These are phyloP conservation scores for Mythimna impura DNA, from an alignment of 2,888 invertebrate genomes.

Conservation along the genomic window DNA sequence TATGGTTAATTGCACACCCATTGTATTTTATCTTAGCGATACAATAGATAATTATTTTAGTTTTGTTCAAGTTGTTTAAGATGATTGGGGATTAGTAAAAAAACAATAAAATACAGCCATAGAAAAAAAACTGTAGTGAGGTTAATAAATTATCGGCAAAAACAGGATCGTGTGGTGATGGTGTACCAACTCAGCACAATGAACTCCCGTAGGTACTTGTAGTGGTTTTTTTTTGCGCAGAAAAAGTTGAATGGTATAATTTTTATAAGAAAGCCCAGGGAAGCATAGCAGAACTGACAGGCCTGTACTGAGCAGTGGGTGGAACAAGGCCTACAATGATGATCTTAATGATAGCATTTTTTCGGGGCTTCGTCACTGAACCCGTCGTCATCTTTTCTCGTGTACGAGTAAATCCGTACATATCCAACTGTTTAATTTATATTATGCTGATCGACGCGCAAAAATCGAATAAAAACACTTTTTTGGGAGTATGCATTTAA, in stretches of 20 bases:
- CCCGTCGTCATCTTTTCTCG: background rate
- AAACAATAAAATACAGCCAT: background rate
- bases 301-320: constrained; percentile 18
- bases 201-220: constrained; percentile 26
- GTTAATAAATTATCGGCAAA: constrained; percentile 41
- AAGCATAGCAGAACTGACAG: constrained; percentile 32
- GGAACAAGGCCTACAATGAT: constrained; percentile 7
- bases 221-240: constrained; percentile 9
- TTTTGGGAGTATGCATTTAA: too few relatives aligned
- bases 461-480: too few relatives aligned
- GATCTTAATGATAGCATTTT: constrained; percentile 11
- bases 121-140: constrained; percentile 25
- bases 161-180: constrained; percentile 38
- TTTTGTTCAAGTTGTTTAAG: background rate
- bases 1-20: background rate
- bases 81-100: background rate
- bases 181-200: constrained; percentile 39
- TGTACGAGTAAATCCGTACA: too few relatives aligned
- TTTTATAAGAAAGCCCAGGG: constrained; percentile 43
- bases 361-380: background rate
- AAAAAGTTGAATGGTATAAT: constrained; percentile 39
- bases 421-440: too few relatives aligned
- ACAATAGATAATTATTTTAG: constrained; percentile 1
- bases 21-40: background rate
- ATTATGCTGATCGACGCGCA: too few relatives aligned